A percentile compares a stretch with the other conserved stretches of the same genome.
phyloP scores from a whole-genome alignment of 2,113 vertebrate species.

The Pipa parva region DNA sequence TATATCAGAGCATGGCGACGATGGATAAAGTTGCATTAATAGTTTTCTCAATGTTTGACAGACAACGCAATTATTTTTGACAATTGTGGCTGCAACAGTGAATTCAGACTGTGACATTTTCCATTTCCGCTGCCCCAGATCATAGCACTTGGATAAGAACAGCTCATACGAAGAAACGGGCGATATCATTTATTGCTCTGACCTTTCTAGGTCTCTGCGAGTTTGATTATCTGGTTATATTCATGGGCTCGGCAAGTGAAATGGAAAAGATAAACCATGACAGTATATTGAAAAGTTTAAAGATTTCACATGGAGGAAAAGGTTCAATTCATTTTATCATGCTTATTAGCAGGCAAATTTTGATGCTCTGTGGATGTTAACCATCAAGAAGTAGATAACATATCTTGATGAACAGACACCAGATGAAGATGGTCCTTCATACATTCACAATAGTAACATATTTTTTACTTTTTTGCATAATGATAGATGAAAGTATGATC shows the following conservation, averaged over 20 bases:
- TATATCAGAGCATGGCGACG: neutral
- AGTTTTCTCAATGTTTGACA: neutral
- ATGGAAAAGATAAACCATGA: neutral
- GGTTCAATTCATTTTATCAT: neutral
- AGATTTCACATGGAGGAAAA: neutral
- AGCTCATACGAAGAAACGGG: neutral
- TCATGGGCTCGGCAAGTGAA: neutral
- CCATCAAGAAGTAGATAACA: neutral
- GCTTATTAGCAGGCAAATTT: neutral
- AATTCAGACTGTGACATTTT: constrained; percentile 23
- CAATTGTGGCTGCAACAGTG: neutral
- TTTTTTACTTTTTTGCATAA: too few species aligned
- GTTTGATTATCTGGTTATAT: constrained; percentile 18
- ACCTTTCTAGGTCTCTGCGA: constrained; percentile 4
- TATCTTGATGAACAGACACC: neutral
- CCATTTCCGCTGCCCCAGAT: neutral
- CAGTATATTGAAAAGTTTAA: neutral
- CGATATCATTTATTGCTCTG: constrained; percentile 16
- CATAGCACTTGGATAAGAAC: neutral
- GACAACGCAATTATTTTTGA: neutral
- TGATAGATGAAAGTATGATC: too few species aligned
- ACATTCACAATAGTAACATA: too few species aligned
- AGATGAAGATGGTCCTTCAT: neutral
- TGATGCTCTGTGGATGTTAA: too few species aligned
- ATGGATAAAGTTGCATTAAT: neutral